Base-by-base conservation (phyloP, 1,140 invertebrate genomes). In the Globodera ellingtonae region DNA sequence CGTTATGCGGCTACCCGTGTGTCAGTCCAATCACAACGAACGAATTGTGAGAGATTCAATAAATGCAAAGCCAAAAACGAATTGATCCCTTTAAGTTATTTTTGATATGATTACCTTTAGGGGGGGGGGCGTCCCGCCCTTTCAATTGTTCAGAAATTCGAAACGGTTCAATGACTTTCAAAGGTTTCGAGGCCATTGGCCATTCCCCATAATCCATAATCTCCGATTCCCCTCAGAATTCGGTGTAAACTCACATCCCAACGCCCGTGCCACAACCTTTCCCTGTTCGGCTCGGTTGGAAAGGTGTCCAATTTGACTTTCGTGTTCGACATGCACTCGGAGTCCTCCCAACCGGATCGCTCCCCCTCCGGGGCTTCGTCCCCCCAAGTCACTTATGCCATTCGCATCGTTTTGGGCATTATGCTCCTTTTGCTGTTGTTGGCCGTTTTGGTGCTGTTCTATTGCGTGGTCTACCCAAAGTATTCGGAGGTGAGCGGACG, bases 391-490 rank as follows among this genome's bases (percentile, higher is more conserved):
- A 77, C 50, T 77, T 77, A 77, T 21, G 62, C 65, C 44, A 62
- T 77, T 65, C 75, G 75, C 35, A 62, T 69, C 35, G 65, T 77
- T n/a, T 46, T 77, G 13, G 75, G 52, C 6, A 5, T 62, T 62
- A 18, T 15, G 56, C 56, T 62, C 6, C 56, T 62, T 18, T 18
- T 62, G 56, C 56, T 62, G 13, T 21, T 67, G 52, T 67, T 77
- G 9, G 44, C 62, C 65, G 75, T 77, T 77, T 67, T 77, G 10
- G 62, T 67, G 48, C 15, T 62, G 13, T 67, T 77, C 10, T 77
- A 77, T 35, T 77, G 75, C 35, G 65, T 65, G 24, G 35, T 77
- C 21, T 77, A 77, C 18, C 75, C 75, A 46, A 77, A 77, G 35
- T 77, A 77, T 67, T 52, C 75, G 65, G 44, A 77, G 75, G 75